Evolutionary conservation across 1,140 invertebrate species (phyloP).

Genomic region (Augochlora pura): DNA sequence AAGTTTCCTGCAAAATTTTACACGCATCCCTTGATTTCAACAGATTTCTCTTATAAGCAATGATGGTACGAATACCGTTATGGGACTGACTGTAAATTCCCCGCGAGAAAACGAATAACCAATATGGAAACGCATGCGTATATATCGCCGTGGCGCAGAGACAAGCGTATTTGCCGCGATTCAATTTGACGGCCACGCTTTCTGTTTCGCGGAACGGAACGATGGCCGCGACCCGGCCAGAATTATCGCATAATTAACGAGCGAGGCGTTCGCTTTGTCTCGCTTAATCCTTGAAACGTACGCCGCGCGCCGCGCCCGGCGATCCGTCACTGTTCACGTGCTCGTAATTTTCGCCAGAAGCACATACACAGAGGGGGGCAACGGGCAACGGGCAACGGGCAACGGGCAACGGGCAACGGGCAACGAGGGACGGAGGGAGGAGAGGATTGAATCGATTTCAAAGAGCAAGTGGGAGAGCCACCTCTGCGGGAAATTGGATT

Average conservation of each 20-base stretch:
- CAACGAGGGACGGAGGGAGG: too few relatives aligned
- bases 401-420: too few relatives aligned
- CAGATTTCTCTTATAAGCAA: too few relatives aligned
- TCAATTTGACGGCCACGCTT: neutral
- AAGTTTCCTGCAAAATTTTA: too few relatives aligned
- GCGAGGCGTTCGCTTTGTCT: neutral
- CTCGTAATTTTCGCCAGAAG: constrained; percentile 1
- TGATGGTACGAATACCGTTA: too few relatives aligned
- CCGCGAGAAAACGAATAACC: constrained; percentile 23
- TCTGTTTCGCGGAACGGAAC: neutral
- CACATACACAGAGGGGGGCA: too few relatives aligned
- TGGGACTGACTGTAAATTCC: too few relatives aligned
- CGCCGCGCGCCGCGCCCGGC: neutral
- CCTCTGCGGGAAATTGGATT: constrained; percentile 3
- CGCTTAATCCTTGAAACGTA: neutral
- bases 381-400: too few relatives aligned
- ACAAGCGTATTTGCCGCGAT: constrained; percentile 2
- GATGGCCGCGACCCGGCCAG: too few relatives aligned
- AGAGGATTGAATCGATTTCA: neutral
- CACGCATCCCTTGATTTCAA: too few relatives aligned
- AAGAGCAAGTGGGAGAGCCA: neutral
- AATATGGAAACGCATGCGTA: constrained; percentile 10
- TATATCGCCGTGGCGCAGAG: neutral
- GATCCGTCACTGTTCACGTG: neutral
- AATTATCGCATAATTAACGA: constrained; percentile 17